phyloP scores from a whole-genome alignment of 1,140 invertebrate genomes.

The Euwallacea similis region DNA sequence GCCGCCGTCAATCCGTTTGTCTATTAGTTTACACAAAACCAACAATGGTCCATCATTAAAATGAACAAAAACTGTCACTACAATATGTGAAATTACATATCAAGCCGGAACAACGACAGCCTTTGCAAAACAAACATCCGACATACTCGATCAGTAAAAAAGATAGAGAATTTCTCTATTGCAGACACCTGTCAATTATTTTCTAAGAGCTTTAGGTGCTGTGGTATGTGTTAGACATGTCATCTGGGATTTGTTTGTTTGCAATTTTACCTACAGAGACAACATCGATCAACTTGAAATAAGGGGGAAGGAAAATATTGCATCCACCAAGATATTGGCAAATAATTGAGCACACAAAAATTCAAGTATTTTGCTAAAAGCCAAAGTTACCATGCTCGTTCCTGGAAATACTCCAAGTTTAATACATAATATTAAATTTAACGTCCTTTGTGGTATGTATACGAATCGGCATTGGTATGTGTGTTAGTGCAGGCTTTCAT shows the following conservation, averaged over 20 bases:
- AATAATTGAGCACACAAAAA: too few relatives aligned
- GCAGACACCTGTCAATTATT: slow-evolving; percentile 14
- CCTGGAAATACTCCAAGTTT: too few relatives aligned
- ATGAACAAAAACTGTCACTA: slow-evolving; percentile 11
- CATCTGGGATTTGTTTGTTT: slow-evolving; percentile 9
- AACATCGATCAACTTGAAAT: too few relatives aligned
- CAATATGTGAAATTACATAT: slow-evolving; percentile 10
- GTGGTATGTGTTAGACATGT: neutral
- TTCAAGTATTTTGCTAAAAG: too few relatives aligned
- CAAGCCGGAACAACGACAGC: slow-evolving; percentile 8
- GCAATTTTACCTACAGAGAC: neutral
- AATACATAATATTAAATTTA: too few relatives aligned
- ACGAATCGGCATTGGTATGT: too few relatives aligned
- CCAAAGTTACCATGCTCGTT: too few relatives aligned
- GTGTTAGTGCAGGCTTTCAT: neutral
- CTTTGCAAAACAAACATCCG: slow-evolving; percentile 7
- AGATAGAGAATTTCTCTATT: slow-evolving; percentile 8
- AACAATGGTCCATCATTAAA: slow-evolving; percentile 13
- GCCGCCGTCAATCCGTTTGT: slow-evolving; percentile 8
- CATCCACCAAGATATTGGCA: too few relatives aligned
- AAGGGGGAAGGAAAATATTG: too few relatives aligned
- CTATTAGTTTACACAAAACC: slow-evolving; percentile 15
- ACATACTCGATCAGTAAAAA: slow-evolving; percentile 5
- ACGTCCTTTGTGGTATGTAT: too few relatives aligned
- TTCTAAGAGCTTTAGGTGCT: slow-evolving; percentile 9